Percentiles rank a stretch among this genome's conserved stretches.
phyloP scores from a whole-genome alignment of 2,797 vertebrate species.

The Paratrypauchen microcephalus region DNA sequence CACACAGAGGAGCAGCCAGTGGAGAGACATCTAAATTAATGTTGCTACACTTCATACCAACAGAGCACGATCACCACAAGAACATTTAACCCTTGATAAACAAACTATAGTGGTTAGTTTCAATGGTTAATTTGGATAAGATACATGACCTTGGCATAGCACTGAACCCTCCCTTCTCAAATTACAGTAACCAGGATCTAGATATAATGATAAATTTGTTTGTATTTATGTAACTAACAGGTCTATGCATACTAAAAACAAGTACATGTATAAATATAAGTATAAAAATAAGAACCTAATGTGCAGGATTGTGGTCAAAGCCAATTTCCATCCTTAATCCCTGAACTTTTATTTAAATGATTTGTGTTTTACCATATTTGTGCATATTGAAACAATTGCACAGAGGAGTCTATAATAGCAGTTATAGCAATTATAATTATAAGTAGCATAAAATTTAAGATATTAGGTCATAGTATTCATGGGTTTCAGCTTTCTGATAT shows the following conservation, averaged over 20 bases:
- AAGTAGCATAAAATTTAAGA: too few relatives aligned
- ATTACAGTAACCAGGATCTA: neutral
- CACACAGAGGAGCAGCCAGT: slow-evolving; percentile 46
- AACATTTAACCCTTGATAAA: slow-evolving; percentile 12
- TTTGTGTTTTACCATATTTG: too few relatives aligned
- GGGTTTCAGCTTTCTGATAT: too few relatives aligned
- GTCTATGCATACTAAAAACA: neutral
- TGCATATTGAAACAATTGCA: neutral
- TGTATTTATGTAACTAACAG: neutral
- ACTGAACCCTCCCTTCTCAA: neutral
- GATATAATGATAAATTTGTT: neutral
- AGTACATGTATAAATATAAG: too few relatives aligned
- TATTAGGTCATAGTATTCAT: too few relatives aligned
- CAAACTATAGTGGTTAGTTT: neutral
- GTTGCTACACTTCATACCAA: slow-evolving; percentile 47
- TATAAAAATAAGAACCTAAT: slow-evolving; percentile 14
- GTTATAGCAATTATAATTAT: too few relatives aligned
- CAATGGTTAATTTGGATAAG: slow-evolving; percentile 12
- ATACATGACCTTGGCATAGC: slow-evolving; percentile 29
- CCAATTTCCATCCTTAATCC: neutral
- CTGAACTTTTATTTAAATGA: too few relatives aligned
- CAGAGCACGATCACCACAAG: slow-evolving; percentile 7
- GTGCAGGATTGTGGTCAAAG: neutral
- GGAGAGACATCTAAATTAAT: slow-evolving; percentile 35
- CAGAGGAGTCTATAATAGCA: too few relatives aligned